These are phyloP conservation scores for Nomada hirtipes DNA, from an alignment of 2,888 invertebrate genomes.

Conservation along the genomic window DNA sequence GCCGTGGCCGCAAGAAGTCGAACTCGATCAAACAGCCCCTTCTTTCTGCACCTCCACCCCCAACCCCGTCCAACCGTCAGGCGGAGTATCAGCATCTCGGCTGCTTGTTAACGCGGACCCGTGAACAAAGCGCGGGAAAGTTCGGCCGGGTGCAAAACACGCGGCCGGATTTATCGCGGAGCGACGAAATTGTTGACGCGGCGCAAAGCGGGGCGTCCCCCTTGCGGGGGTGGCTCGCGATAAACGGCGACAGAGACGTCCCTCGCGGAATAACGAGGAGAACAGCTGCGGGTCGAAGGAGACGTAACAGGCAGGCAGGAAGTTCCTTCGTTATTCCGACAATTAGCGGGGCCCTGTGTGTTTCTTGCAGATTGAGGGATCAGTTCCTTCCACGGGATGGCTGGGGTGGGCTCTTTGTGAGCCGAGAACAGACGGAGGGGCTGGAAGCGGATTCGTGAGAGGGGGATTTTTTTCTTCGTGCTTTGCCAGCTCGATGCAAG, in stretches of 20 bases:
- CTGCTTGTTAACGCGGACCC: slow-evolving; percentile 61
- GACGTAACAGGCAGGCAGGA: slow-evolving; percentile 31
- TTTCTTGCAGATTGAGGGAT: slow-evolving; percentile 63
- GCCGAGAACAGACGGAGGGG: neutral
- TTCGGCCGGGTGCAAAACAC: slow-evolving; percentile 33
- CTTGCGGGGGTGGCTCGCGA: slow-evolving; percentile 52
- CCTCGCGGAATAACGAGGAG: slow-evolving; percentile 50
- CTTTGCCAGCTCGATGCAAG: no score
- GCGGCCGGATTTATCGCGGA: slow-evolving; percentile 57
- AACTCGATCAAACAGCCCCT: slow-evolving; percentile 19
- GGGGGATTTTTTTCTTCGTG: no score
- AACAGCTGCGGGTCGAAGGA: slow-evolving; percentile 50
- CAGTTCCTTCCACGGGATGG: neutral
- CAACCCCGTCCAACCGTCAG: no score
- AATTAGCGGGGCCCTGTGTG: slow-evolving; percentile 69
- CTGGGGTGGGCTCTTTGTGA: neutral
- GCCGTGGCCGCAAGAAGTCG: neutral
- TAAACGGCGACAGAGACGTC: slow-evolving; percentile 17
- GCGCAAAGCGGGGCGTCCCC: slow-evolving; percentile 43
- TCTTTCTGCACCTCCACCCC: neutral
- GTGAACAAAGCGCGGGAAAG: slow-evolving; percentile 43
- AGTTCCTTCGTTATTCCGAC: slow-evolving; percentile 76
- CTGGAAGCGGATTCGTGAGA: neutral
- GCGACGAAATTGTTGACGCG: slow-evolving; percentile 61
- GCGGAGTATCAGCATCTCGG: slow-evolving; percentile 43